Base-by-base conservation (phyloP, 2,888 invertebrate genomes). In the Linnaemya tessellans region DNA sequence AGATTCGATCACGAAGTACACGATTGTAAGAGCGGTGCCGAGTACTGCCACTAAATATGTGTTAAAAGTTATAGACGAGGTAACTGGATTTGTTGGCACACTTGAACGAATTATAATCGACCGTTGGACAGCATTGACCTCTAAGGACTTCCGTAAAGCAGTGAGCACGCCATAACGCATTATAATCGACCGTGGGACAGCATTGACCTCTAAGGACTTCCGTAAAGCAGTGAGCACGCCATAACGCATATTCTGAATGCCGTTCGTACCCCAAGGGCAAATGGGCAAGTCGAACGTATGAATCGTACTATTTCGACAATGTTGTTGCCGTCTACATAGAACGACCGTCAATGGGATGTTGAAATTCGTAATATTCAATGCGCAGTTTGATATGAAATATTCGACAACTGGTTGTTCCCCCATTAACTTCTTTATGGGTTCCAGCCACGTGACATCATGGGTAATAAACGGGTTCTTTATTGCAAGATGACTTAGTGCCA, bases 101-200 rank as follows among this genome's bases (percentile, higher is more conserved):
- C 89, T 88, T 25, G 73, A 73, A 25, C 51, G 86, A 46, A 65
- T 49, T n/a, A 65, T 65, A n/a, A 49, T 10, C 4, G 65, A 65
- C 80, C 70, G 88, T n/a, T 89, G 88, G 0, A 86, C 88, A 3
- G 88, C 88, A 0, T 90, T 84, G 73, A 88, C 87, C 0, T 87
- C 88, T 0, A 75, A 86, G n/a, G 77, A 49, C 8, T 89, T 89
- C 64, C 62, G 86, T 43, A 64, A 68, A 9, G n/a, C n/a, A n/a
- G n/a, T n/a, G n/a, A n/a, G n/a, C n/a, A n/a, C n/a, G n/a, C n/a
- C n/a, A n/a, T n/a, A n/a, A n/a, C n/a, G n/a, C n/a, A n/a, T n/a
- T n/a, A n/a, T n/a, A n/a, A n/a, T n/a, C n/a, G n/a, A n/a, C n/a
- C n/a, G n/a, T n/a, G n/a, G n/a, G n/a, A n/a, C n/a, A n/a, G n/a